Evolutionary conservation across 2,888 invertebrate species (phyloP), one percentile per base, ranked within the genome.

Genomic region (Leptopilina myrica): DNA sequence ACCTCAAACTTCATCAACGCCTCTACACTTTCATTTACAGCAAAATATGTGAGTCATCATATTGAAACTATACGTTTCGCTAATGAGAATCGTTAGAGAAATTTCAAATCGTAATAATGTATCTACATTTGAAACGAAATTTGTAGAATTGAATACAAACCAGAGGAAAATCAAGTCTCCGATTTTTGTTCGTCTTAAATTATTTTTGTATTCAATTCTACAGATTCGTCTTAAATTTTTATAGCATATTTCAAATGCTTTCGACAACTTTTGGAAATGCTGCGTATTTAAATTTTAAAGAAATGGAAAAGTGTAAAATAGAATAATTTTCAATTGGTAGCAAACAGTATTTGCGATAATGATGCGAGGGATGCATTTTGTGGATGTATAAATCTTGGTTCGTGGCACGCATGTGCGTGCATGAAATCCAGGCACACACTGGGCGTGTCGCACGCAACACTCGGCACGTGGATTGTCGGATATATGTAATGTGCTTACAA

Each of bases 361-460:
- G 12, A 81, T 78, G 20, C 20, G 83, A 83, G 86, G 83, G 83
- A 81, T 78, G 81, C 79, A 65, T 85, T 84, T 83, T 81, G 85
- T 81, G 85, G 86, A 49, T 49, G 49, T 82, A 87, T 86, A 86
- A 87, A 86, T 86, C 86, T 84, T 80, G 79, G 76, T 62, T 43
- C 62, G 43, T 62, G 82, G 82, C 83, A 85, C 83, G 84, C 84
- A 87, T 86, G 84, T 85, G 85, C 84, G 83, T 83, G 84, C 78
- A 59, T 81, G 84, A 85, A 83, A 59, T 64, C 85, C 84, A 84
- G 85, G 84, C 85, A 86, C 88, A 85, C 87, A 87, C 88, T 89
- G 89, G 88, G 88, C 89, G 88, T 88, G 89, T 87, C 86, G 83
- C 87, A 83, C 86, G 87, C 86, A 89, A 86, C 86, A 82, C 86